Conservation (phyloP, 2,797 vertebrate species). For the Artibeus lituratus region DNA sequence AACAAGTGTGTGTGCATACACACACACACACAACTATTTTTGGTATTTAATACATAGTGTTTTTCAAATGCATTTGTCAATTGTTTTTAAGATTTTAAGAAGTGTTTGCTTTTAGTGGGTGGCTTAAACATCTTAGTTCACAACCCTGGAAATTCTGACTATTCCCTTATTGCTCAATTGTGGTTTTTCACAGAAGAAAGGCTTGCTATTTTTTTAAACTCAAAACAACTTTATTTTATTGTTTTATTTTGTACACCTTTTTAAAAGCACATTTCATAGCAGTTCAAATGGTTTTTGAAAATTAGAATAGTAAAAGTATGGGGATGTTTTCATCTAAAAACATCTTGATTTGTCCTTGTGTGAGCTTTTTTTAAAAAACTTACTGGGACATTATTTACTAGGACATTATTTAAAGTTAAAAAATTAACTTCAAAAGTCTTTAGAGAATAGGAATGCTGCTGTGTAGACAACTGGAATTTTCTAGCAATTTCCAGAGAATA, state of each 20-base stretch:
- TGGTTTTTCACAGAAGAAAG: slow-evolving; percentile 24
- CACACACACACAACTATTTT: background rate
- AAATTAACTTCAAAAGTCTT: slow-evolving; percentile 2
- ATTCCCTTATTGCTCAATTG: background rate
- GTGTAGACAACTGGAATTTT: background rate
- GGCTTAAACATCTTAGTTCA: background rate
- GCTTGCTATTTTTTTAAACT: slow-evolving; percentile 1
- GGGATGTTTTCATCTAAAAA: background rate
- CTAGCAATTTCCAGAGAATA: background rate
- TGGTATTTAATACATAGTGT: background rate
- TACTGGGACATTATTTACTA: background rate
- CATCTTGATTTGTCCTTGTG: background rate
- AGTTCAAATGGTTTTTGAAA: background rate
- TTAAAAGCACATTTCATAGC: background rate
- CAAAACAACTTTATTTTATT: background rate
- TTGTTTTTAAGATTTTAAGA: background rate
- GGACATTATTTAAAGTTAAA: slow-evolving; percentile 6
- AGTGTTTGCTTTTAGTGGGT: background rate
- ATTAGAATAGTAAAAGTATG: background rate
- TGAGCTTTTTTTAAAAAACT: background rate
- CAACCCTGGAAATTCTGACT: background rate
- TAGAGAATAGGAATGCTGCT: background rate
- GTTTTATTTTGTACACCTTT: background rate
- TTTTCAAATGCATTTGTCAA: background rate
- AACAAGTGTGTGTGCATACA: background rate